Base-by-base conservation (phyloP, 2,113 vertebrate genomes). In the Gallinago undulata region DNA sequence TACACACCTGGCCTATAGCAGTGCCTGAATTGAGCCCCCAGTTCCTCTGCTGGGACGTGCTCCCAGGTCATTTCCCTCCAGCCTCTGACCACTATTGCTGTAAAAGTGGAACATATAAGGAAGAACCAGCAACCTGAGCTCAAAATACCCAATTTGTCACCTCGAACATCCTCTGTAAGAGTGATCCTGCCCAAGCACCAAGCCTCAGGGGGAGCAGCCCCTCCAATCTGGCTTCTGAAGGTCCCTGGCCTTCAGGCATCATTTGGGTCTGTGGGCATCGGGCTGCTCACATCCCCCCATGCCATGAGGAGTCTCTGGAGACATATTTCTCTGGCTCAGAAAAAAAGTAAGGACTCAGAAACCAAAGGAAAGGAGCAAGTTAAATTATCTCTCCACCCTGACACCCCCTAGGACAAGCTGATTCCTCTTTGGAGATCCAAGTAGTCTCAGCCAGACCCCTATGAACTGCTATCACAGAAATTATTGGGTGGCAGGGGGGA, bases 401-500 rank as follows among this genome's bases (percentile, higher is more conserved):
- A 47, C 55, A 19, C 73, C 56, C 60, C 13, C 50, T 7, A 33
- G 31, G 78, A 73, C 18, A 55, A 80, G 37, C 37, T 4, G 35
- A 60, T 60, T 59, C 57, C 50, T 7, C 63, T 88, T 55, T 57
- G 68, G 47, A 67, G 47, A 50, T 24, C 41, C 56, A 64, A 37
- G 28, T 8, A 30, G 50, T 25, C 68, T 33, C 67, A 87, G 51
- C 18, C 66, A 86, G 25, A 45, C 21, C 35, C 10, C 21, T 11
- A 3, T 10, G 10, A 64, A 66, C 4, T 7, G 25, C 28, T 7
- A 24, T 1, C 28, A 30, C 2, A 1, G 57, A 89, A 60, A 47
- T 13, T 7, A 59, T 31, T 0, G 6, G 41, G 7, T 10, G 3
- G 7, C 13, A 16, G 7, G 35, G 11, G 5, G 19, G 47, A 47